These are phyloP conservation scores for Drosophila mauritiana DNA, from an alignment of 1,140 invertebrate genomes.

Conservation along the genomic window DNA sequence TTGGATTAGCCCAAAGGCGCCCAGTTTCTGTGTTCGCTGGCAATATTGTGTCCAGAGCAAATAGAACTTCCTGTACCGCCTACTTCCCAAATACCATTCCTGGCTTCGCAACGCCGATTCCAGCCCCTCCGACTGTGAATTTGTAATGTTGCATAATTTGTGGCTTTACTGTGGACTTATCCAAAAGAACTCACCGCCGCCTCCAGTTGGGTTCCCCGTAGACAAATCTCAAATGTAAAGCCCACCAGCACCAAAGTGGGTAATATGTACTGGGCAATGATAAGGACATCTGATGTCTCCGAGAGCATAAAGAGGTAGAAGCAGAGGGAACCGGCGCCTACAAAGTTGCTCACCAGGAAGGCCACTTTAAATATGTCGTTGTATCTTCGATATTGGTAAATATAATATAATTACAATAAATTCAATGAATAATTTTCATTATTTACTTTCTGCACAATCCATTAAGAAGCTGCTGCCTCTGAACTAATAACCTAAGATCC, in stretches of 20 bases:
- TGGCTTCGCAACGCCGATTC: conserved; percentile 30
- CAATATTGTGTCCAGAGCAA: conserved; percentile 56
- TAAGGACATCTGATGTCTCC: conserved; percentile 33
- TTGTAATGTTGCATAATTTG: too few relatives aligned
- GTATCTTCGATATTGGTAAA: conserved; percentile 15
- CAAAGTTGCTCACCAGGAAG: conserved; percentile 47
- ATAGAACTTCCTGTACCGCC: conserved; percentile 44
- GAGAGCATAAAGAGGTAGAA: conserved; percentile 56
- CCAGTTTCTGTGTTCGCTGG: conserved; percentile 30
- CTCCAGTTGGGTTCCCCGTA: conserved; percentile 55
- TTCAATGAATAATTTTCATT: background rate
- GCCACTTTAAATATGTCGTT: conserved; percentile 55
- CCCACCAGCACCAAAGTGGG: conserved; percentile 21
- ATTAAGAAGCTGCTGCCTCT: conserved; percentile 54
- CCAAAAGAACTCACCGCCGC: conserved; percentile 38
- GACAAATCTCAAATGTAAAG: conserved; percentile 57
- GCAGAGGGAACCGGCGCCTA: conserved; percentile 49
- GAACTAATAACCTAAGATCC: conserved; percentile 20
- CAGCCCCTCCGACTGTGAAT: conserved; percentile 30
- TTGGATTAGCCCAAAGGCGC: conserved; percentile 50
- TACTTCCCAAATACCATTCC: conserved; percentile 49
- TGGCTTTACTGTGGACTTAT: too few relatives aligned
- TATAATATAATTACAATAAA: background rate
- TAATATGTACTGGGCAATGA: conserved; percentile 23
- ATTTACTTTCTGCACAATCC: conserved; percentile 17